Base-by-base conservation (phyloP, 2,888 invertebrate genomes). In the Polia nebulosa region DNA sequence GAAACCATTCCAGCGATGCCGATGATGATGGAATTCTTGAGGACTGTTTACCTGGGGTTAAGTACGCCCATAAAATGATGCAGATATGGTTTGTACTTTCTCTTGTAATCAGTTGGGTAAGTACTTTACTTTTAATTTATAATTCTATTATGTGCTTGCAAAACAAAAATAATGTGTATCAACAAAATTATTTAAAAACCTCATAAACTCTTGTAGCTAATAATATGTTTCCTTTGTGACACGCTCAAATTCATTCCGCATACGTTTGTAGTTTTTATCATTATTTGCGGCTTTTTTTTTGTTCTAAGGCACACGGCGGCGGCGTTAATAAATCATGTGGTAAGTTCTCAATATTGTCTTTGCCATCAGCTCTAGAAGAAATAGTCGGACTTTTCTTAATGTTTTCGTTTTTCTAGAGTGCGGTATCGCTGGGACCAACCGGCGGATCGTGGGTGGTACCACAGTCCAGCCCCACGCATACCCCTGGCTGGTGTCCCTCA, bases 401-500 rank as follows among this genome's bases (percentile, higher is more conserved):
- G 4, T 8, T 49, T 51, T 13, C 2, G 22, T 71, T 57, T 67
- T 76, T 70, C 5, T 78, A 95, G 95, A 93, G 88, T 95, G 95
- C 75, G 95, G 95, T 1, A 84, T 94, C 17, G 90, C 91, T 6
- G 93, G 92, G 0, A 90, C 89, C 29, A 94, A 93, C 80, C 90
- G 95, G 1, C 92, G 96, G 20, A 96, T 96, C 39, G 96, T 96
- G 4, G 96, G 96, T 0, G 96, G 96, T 0, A 88, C 90, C 11
- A 91, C 94, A 0, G 92, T 96, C 0, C 88, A 90, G 39, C 96
- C 96, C 0, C 96, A 96, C 60, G 89, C 93, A 47, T 96, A 95
- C 74, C 96, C 96, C 0, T 97, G 96, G 96, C 84, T 96, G 41
- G 96, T 95, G 5, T 95, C 96, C 0, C 91, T 96, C 22, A 93